phyloP scores from a whole-genome alignment of 2,888 invertebrate genomes.

The Lycia hirtaria region DNA sequence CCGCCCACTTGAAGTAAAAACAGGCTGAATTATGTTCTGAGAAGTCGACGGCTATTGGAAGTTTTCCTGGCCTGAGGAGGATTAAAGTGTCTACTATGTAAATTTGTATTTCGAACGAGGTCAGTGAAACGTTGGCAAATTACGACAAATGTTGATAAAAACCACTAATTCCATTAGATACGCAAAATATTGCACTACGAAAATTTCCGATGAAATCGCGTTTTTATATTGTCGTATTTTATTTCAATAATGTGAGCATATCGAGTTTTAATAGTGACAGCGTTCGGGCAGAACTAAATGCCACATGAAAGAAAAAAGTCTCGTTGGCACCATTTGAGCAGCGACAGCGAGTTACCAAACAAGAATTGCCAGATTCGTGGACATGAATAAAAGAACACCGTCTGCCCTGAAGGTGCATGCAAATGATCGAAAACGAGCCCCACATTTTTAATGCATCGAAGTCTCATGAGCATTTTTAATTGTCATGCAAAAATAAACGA shows the following conservation, averaged over 20 bases:
- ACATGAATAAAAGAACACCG: conserved; percentile 72
- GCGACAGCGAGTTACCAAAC: conserved; percentile 62
- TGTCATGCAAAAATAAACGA: conserved; percentile 77
- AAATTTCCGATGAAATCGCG: conserved; percentile 40
- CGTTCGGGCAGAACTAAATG: conserved; percentile 52
- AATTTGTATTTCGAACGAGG: conserved; percentile 57
- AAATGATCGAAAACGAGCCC: conserved; percentile 63
- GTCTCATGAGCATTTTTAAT: conserved; percentile 65
- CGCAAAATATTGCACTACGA: conserved; percentile 10
- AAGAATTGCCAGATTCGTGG: conserved; percentile 73
- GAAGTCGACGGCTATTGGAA: conserved; percentile 55
- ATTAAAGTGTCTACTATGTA: conserved; percentile 60
- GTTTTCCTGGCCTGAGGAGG: conserved; percentile 52
- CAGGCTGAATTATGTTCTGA: conserved; percentile 64
- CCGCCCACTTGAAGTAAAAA: conserved; percentile 74
- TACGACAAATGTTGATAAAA: conserved; percentile 45
- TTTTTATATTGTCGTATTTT: conserved; percentile 45
- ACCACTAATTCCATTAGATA: conserved; percentile 40
- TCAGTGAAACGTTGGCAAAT: conserved; percentile 47
- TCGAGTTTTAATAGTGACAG: conserved; percentile 50
- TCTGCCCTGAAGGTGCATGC: conserved; percentile 66
- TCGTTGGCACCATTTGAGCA: conserved; percentile 67
- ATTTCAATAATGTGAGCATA: conserved; percentile 50
- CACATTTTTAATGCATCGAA: conserved; percentile 56
- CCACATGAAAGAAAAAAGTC: conserved; percentile 59